phyloP scores from a whole-genome alignment of 2,888 invertebrate genomes.

The Athripsodes cinereus region DNA sequence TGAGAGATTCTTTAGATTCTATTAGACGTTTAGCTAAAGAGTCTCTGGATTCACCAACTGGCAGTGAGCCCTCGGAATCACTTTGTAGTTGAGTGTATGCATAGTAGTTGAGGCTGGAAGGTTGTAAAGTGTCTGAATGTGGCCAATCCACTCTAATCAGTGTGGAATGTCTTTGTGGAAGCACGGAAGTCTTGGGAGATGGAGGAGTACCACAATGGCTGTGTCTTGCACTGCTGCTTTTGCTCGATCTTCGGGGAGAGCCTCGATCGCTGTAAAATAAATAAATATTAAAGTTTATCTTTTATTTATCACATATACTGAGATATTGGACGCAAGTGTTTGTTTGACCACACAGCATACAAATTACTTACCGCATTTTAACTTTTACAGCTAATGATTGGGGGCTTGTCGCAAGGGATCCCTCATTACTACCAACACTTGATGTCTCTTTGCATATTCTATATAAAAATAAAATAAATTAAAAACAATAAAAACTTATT shows the following conservation, averaged over 20 bases:
- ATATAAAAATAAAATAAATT: slow-evolving; percentile 15
- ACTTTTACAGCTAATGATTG: slow-evolving; percentile 35
- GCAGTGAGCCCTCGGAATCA: slow-evolving; percentile 37
- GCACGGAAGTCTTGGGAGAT: slow-evolving; percentile 5
- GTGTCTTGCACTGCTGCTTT: slow-evolving; percentile 32
- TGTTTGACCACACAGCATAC: no score
- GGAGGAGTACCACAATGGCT: slow-evolving; percentile 31
- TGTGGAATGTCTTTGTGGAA: slow-evolving; percentile 39
- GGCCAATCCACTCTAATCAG: slow-evolving; percentile 48
- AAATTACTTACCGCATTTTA: slow-evolving; percentile 40
- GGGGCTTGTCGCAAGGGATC: slow-evolving; percentile 36
- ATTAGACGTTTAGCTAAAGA: slow-evolving; percentile 23
- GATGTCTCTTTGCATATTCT: slow-evolving; percentile 42
- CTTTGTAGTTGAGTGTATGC: slow-evolving; percentile 43
- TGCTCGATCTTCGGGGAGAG: slow-evolving; percentile 41
- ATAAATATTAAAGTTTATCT: background rate
- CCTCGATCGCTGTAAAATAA: slow-evolving; percentile 41
- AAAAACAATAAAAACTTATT: no score
- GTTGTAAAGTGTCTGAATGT: slow-evolving; percentile 32
- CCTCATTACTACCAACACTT: slow-evolving; percentile 35
- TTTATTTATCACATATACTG: background rate
- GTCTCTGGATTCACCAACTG: slow-evolving; percentile 20
- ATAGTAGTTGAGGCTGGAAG: slow-evolving; percentile 38
- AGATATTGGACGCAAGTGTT: background rate
- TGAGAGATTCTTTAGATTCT: slow-evolving; percentile 32